Base-by-base conservation (phyloP, 2,888 invertebrate genomes). In the Marronus borbonicus region DNA sequence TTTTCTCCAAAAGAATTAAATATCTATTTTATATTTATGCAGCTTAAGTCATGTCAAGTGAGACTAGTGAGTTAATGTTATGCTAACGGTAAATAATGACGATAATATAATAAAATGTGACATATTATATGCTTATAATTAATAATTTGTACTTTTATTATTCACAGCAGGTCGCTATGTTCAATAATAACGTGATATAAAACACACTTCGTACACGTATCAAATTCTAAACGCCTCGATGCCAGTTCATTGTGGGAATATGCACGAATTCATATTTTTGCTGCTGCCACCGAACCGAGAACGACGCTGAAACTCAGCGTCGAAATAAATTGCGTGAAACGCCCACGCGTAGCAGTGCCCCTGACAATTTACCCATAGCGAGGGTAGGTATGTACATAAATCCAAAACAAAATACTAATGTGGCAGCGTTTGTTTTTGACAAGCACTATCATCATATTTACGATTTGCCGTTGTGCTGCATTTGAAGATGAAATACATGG, bases 401-500 rank as follows among this genome's bases (percentile, higher is more conserved):
- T 62, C 62, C 55, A 31, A 28, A 14, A 31, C 28, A 31, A 62
- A 62, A 62, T 31, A 62, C 62, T 62, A 62, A 62, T 62, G 62
- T 31, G 62, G 62, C 31, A 31, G 28, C 68, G 68, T 72, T 72
- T 72, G 72, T 72, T 72, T 72, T 72, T 72, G 72, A 72, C 72
- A 72, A 72, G 72, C 58, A 58, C 72, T 72, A 58, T 72, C 72
- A 72, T 58, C 24, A 72, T 72, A 72, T 72, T 72, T 72, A 72
- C 36, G 72, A 66, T 44, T 49, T 66, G 62, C 49, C 44, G 66
- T 44, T 44, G 66, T 10, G 55, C 20, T 66, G 31, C 8, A 17
- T 72, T 55, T 72, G 55, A 52, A 68, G 50, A 72, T 62, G 74
- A 74, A 74, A 74, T 66, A 66, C 44, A 66, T 14, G 10, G 20